These are phyloP conservation scores for Chloroclystis v-ata DNA, from an alignment of 2,888 invertebrate genomes.

Conservation along the genomic window DNA sequence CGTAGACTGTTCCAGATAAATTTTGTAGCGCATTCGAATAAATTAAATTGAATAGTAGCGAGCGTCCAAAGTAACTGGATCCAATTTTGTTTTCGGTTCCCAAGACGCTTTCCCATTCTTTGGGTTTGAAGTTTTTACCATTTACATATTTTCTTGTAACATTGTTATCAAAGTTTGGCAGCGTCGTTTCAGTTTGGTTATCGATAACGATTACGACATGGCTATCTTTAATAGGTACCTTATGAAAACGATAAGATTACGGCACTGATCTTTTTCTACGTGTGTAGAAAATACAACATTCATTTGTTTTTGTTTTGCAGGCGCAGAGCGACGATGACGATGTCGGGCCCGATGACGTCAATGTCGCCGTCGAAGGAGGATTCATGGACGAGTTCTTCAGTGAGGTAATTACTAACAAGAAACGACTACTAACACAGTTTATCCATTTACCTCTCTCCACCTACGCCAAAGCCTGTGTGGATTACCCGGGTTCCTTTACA, in stretches of 20 bases:
- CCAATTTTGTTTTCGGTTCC: slow-evolving; percentile 60
- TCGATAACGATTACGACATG: slow-evolving; percentile 5
- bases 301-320: slow-evolving; percentile 68
- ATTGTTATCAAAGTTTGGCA: background rate
- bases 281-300: background rate
- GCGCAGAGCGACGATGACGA: slow-evolving; percentile 99
- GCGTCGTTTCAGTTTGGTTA: slow-evolving; percentile 4
- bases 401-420: slow-evolving; percentile 82
- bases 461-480: background rate
- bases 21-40: slow-evolving; percentile 41
- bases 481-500: slow-evolving; percentile 1
- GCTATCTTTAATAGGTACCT: too few relatives aligned
- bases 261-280: too few relatives aligned
- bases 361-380: slow-evolving; percentile 96
- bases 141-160: background rate
- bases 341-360: slow-evolving; percentile 95
- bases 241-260: too few relatives aligned
- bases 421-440: background rate
- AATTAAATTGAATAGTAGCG: too few relatives aligned
- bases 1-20: too few relatives aligned
- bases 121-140: background rate
- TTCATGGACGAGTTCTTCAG: slow-evolving; percentile 99
- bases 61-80: slow-evolving; percentile 64
- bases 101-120: background rate
- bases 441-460: background rate